phyloP scores from a whole-genome alignment of 2,888 invertebrate species.

The Lymantria dispar region DNA sequence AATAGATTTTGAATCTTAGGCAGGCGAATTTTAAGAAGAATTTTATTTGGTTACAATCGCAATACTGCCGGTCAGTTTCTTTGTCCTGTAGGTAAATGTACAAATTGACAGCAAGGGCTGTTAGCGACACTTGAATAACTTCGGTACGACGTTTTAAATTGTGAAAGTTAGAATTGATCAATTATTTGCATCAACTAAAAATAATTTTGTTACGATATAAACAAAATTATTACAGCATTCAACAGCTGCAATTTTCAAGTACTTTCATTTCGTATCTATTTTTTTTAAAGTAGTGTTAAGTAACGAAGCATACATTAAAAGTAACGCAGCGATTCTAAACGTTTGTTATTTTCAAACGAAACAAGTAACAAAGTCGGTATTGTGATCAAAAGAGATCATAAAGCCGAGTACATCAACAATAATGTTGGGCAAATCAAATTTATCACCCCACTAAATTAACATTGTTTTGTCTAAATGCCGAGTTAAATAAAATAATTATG shows the following conservation, averaged over 20 bases:
- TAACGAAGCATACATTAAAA: not conserved
- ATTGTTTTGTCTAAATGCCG: constrained; percentile 31
- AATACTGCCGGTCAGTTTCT: constrained; percentile 26
- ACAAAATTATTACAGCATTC: not conserved
- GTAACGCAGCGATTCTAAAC: constrained; percentile 13
- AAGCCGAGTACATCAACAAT: not conserved
- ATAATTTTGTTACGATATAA: not conserved
- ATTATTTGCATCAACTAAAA: constrained; percentile 3
- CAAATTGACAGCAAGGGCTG: constrained; percentile 20
- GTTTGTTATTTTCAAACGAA: constrained; percentile 17
- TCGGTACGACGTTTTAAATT: constrained; percentile 21
- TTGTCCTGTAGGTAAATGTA: constrained; percentile 19
- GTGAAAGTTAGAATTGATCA: constrained; percentile 24
- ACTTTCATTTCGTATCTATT: not conserved
- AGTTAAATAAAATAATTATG: constrained; percentile 19
- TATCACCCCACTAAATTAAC: constrained; percentile 24
- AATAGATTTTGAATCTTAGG: constrained; percentile 27
- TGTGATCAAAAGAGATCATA: constrained; percentile 19
- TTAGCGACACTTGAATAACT: constrained; percentile 50
- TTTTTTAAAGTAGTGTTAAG: not conserved
- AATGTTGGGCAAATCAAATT: constrained; percentile 16
- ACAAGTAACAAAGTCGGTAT: constrained; percentile 14
- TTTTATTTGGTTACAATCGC: constrained; percentile 5
- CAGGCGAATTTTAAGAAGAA: constrained; percentile 17
- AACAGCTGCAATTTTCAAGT: not conserved